phyloP scores from a whole-genome alignment of 2,888 invertebrate genomes.

The Tricholauxania praeusta region DNA sequence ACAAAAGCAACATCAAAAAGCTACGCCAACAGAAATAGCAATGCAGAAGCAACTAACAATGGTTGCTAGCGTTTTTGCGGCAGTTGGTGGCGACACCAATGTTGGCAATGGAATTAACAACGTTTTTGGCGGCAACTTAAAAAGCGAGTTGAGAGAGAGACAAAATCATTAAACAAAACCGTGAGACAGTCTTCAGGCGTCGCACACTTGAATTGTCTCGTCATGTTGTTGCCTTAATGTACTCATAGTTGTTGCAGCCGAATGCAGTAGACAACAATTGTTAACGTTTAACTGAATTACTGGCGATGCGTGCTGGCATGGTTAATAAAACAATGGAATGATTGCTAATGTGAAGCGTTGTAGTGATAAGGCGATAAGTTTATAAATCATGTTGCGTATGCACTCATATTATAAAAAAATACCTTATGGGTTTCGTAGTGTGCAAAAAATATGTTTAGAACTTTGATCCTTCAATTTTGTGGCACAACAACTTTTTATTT shows the following conservation, averaged over 20 bases:
- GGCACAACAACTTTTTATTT: no score
- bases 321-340: no score
- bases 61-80: not conserved
- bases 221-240: slow-evolving; percentile 12
- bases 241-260: not conserved
- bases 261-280: not conserved
- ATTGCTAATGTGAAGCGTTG: no score
- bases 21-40: not conserved
- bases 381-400: no score
- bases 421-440: no score
- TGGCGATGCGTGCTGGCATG: no score
- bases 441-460: no score
- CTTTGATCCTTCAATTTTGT: no score
- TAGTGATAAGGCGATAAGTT: no score
- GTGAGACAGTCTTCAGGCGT: not conserved
- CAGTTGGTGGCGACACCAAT: not conserved
- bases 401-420: no score
- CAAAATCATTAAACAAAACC: not conserved
- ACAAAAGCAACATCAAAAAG: not conserved
- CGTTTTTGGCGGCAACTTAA: slow-evolving; percentile 1
- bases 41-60: not conserved
- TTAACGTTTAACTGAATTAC: not conserved
- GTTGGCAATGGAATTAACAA: not conserved
- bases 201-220: not conserved
- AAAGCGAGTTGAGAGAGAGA: not conserved